These are phyloP conservation scores for Battus philenor DNA, from an alignment of 1,140 invertebrate species.

Conservation along the genomic window DNA sequence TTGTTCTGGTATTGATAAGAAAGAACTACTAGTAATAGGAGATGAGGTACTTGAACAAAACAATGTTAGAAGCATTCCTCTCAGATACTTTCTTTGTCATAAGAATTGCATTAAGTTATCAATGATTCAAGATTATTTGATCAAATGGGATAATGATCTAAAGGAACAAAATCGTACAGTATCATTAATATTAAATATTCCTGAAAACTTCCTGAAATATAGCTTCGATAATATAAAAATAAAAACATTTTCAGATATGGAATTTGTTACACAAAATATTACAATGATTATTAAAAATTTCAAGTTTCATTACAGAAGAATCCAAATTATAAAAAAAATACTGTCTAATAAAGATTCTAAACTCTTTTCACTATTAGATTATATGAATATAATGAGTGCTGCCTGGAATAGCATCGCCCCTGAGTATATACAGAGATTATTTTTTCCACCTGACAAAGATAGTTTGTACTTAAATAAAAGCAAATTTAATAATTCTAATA, in stretches of 20 bases:
- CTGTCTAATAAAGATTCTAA: constrained; percentile 19
- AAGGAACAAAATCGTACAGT: constrained; percentile 18
- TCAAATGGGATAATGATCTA: constrained; percentile 26
- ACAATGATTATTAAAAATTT: constrained; percentile 25
- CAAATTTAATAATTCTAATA: constrained; percentile 19
- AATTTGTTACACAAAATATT: constrained; percentile 21
- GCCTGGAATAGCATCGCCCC: constrained; percentile 25
- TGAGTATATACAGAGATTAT: constrained; percentile 21
- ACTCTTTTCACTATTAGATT: constrained; percentile 20
- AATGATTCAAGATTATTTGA: constrained; percentile 21
- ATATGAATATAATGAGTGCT: constrained; percentile 24
- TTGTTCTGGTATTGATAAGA: constrained; percentile 21
- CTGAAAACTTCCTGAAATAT: constrained; percentile 18
- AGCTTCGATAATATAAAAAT: constrained; percentile 23
- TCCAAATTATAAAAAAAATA: constrained; percentile 25
- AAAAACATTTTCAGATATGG: constrained; percentile 10
- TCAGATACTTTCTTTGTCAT: constrained; percentile 23
- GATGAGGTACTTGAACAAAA: constrained; percentile 17
- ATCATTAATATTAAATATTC: constrained; percentile 22
- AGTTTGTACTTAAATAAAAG: constrained; percentile 22
- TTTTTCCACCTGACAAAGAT: constrained; percentile 22
- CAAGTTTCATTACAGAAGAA: constrained; percentile 31
- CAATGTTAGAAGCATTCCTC: constrained; percentile 22
- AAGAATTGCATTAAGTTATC: constrained; percentile 20
- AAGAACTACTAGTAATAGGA: constrained; percentile 22